Base-by-base conservation (phyloP, 2,113 vertebrate species). In the Macrotus californicus region DNA sequence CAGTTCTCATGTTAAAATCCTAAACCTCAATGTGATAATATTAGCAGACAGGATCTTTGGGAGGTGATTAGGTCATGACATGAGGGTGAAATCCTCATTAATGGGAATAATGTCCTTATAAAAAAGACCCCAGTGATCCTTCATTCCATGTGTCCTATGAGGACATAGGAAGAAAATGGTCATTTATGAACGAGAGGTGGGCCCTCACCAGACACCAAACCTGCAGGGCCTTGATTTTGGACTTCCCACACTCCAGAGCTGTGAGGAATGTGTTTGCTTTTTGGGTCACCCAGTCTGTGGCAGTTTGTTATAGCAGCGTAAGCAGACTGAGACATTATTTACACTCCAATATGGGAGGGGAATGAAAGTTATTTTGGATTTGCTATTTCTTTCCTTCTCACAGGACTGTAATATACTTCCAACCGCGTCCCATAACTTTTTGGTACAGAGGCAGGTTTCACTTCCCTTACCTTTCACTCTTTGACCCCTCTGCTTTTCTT, bases 401-500 rank as follows among this genome's bases (percentile, higher is more conserved):
- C 22, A 31, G 61, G 26, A 26, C 29, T 64, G 24, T 14, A 26
- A 19, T 2, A 14, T 19, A 41, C 13, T 7, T 75, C 22, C 6
- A 19, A 7, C 14, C 7, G 8, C 14, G 14, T 77, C 75, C 29
- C 46, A 5, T 50, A 26, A 14, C 1, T 4, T 4, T 3, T 3
- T 2, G n/a, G 10, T 15, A 4, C 3, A 70, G 13, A 64, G n/a
- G 10, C 39, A 64, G 3, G 3, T 52, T 69, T 59, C 22, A 24
- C 56, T 19, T 15, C 21, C 13, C 5, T 61, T 72, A 29, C 0
- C 52, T 43, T 41, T 5, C 8, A 19, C 21, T 50, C 80, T 76
- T 16, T 50, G 6, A 21, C 14, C 13, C 11, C 39, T 61, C 34
- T 6, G 14, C 31, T 77, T 75, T 56, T 61, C n/a, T 61, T 77